Percentiles rank a stretch among this genome's conserved stretches.
phyloP scores from a whole-genome alignment of 2,888 invertebrate species.

The Pegoplata infirma region DNA sequence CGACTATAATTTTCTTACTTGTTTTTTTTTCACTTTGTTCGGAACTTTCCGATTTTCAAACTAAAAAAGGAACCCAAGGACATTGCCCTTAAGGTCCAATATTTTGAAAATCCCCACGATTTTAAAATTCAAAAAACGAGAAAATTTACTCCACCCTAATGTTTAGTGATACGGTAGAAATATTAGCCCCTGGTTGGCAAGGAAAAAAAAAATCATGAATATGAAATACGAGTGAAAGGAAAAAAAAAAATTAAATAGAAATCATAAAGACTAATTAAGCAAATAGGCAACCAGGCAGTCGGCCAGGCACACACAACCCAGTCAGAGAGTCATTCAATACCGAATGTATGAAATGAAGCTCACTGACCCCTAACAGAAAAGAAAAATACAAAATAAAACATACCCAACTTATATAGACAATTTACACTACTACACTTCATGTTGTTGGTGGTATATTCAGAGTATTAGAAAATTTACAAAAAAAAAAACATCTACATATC shows the following conservation, averaged over 20 bases:
- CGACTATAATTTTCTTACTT: too few relatives aligned
- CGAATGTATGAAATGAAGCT: conserved; percentile 23
- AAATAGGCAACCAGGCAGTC: conserved; percentile 26
- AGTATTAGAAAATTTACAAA: too few relatives aligned
- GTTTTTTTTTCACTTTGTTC: too few relatives aligned
- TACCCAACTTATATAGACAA: background rate
- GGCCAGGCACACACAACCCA: background rate
- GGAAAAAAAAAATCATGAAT: conserved; percentile 2
- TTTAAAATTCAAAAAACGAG: too few relatives aligned
- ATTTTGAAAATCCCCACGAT: too few relatives aligned
- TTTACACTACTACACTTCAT: background rate
- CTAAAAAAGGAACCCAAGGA: too few relatives aligned
- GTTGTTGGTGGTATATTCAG: conserved; percentile 48
- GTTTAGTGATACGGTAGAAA: too few relatives aligned
- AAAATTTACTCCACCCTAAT: too few relatives aligned
- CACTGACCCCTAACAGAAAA: conserved; percentile 49
- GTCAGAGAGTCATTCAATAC: background rate
- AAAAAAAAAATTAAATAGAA: conserved; percentile 27
- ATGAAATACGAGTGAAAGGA: background rate
- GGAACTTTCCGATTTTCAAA: too few relatives aligned
- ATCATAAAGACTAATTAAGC: conserved; percentile 53
- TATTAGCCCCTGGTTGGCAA: too few relatives aligned
- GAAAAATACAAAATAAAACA: too few relatives aligned
- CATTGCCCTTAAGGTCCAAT: too few relatives aligned
- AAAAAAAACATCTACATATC: conserved; percentile 69